phyloP scores from a whole-genome alignment of 1,140 invertebrate species.

The Drosophila aff. region DNA sequence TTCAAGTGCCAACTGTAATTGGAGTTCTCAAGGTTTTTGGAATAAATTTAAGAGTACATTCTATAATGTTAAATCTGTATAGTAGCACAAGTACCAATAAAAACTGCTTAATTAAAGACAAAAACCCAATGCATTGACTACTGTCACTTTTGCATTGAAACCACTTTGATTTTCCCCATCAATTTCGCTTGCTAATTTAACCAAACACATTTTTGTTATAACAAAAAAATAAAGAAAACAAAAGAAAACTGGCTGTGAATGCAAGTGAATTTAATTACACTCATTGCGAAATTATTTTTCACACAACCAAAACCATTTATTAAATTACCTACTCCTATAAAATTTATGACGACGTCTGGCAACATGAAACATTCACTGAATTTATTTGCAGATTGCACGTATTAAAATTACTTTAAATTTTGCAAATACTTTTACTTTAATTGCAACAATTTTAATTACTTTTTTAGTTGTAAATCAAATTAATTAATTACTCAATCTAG shows the following conservation, averaged over 20 bases:
- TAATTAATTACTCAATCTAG: background rate
- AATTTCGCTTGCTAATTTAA: constrained; percentile 5
- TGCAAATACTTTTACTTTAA: background rate
- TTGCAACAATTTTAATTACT: background rate
- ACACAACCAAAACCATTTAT: constrained; percentile 19
- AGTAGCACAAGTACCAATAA: background rate
- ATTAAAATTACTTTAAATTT: background rate
- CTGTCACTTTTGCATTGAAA: constrained; percentile 13
- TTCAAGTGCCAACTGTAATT: constrained; percentile 2
- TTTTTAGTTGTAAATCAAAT: background rate
- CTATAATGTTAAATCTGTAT: constrained; percentile 5
- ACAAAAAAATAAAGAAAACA: background rate
- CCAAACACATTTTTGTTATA: constrained; percentile 1
- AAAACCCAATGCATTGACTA: background rate
- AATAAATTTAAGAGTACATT: constrained; percentile 1
- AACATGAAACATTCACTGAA: constrained; percentile 24
- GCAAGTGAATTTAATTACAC: constrained; percentile 22
- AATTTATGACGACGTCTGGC: constrained; percentile 10
- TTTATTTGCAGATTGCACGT: constrained; percentile 13
- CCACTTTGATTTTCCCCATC: constrained; percentile 2
- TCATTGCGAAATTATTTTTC: constrained; percentile 27
- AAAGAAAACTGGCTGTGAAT: constrained; percentile 3
- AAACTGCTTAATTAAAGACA: background rate
- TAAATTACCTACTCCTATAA: background rate
- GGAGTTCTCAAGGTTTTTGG: constrained; percentile 2